These are phyloP conservation scores for Macroteleia sp. DNA, from an alignment of 2,888 invertebrate genomes.

Conservation along the genomic window DNA sequence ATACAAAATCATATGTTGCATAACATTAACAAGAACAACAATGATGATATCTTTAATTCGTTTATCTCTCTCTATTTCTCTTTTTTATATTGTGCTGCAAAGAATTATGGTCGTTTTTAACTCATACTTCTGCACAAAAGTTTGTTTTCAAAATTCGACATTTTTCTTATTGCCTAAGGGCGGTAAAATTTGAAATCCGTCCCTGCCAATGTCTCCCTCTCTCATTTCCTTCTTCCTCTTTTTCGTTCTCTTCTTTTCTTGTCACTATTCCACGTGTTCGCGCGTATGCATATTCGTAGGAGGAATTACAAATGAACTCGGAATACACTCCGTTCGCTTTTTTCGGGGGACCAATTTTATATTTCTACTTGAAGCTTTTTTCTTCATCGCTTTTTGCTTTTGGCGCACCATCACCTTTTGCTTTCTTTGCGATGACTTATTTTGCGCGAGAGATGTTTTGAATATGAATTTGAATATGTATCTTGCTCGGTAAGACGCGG, in stretches of 20 bases:
- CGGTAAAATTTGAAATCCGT: too few relatives aligned
- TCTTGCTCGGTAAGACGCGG: constrained; percentile 29
- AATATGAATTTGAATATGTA: constrained; percentile 47
- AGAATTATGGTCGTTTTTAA: too few relatives aligned
- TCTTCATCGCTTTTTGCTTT: constrained; percentile 1
- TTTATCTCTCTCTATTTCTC: too few relatives aligned
- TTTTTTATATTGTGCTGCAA: too few relatives aligned
- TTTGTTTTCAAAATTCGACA: too few relatives aligned
- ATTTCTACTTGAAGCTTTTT: background rate
- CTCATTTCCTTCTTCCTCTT: constrained; percentile 8
- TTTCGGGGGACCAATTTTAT: constrained; percentile 34
- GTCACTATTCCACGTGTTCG: constrained; percentile 35
- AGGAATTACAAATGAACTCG: constrained; percentile 61
- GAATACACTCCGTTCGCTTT: constrained; percentile 35
- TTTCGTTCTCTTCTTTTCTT: constrained; percentile 3
- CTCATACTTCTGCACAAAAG: too few relatives aligned
- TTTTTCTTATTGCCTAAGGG: too few relatives aligned
- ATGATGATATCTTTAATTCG: too few relatives aligned
- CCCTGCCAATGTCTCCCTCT: constrained; percentile 14
- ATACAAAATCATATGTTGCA: too few relatives aligned
- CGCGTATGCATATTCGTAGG: constrained; percentile 56
- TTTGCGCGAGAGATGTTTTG: constrained; percentile 41
- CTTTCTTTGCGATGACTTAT: constrained; percentile 36
- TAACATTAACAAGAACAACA: too few relatives aligned
- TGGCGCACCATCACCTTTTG: background rate